Conservation (phyloP, 1,140 invertebrate genomes). For the Phymorhynchus buccinoides region DNA sequence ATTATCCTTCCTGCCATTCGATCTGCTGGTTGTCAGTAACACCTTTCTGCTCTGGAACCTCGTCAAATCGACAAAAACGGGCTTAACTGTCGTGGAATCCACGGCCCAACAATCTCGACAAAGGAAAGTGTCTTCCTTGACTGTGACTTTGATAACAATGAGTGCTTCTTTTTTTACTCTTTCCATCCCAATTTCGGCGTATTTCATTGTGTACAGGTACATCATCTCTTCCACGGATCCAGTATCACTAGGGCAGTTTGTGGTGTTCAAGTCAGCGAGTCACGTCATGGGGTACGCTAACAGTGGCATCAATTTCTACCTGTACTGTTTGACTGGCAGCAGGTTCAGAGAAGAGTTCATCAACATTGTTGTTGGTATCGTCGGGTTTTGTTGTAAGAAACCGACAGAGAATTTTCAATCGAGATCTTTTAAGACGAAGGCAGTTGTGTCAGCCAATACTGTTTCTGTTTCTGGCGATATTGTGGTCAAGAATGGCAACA, state of each 20-base stretch:
- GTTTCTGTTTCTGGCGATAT: too few species aligned
- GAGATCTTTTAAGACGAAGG: too few species aligned
- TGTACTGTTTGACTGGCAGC: constrained; percentile 41
- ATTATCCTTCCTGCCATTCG: neutral
- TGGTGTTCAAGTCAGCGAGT: constrained; percentile 7
- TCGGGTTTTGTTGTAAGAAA: too few species aligned
- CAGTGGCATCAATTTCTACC: constrained; percentile 47
- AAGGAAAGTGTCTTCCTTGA: constrained; percentile 31
- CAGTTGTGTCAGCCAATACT: too few species aligned
- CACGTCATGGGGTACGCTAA: constrained; percentile 43
- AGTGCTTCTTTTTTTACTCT: constrained; percentile 33
- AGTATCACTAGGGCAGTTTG: neutral
- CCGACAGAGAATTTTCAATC: too few species aligned
- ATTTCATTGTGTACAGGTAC: constrained; percentile 27
- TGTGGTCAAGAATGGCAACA: too few species aligned
- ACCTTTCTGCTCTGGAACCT: constrained; percentile 8
- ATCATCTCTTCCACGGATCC: neutral
- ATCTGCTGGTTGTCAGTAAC: neutral
- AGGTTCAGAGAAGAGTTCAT: too few species aligned
- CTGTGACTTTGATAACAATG: constrained; percentile 27
- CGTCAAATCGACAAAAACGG: neutral
- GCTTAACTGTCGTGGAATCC: neutral
- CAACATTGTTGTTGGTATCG: too few species aligned
- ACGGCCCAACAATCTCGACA: neutral
- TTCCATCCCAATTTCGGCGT: constrained; percentile 39